phyloP scores from a whole-genome alignment of 2,113 vertebrate species.

The Holacanthus passer region DNA sequence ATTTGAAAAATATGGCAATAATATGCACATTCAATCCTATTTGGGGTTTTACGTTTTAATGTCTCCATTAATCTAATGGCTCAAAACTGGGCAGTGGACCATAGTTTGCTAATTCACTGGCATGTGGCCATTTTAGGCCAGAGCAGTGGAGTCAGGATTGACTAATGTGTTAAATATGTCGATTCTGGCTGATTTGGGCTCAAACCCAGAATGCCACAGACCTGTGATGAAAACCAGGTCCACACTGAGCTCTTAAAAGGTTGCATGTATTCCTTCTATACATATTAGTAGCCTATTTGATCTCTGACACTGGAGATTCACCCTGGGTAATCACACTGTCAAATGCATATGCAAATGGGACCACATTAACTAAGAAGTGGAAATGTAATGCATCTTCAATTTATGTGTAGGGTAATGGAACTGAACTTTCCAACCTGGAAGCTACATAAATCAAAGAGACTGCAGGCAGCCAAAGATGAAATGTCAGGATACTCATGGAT shows the following conservation, averaged over 20 bases:
- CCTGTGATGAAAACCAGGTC: background rate
- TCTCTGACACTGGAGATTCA: background rate
- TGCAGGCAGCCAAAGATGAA: background rate
- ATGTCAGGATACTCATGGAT: conserved; percentile 7
- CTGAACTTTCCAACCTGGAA: background rate
- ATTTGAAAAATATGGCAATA: conserved; percentile 58
- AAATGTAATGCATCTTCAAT: conserved; percentile 13
- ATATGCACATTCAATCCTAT: conserved; percentile 43
- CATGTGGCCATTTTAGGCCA: background rate
- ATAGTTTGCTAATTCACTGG: conserved; percentile 39
- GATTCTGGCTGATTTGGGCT: conserved; percentile 14
- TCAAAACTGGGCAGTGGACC: conserved; percentile 25
- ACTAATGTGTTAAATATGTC: background rate
- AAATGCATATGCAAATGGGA: conserved; percentile 27
- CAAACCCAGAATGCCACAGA: background rate
- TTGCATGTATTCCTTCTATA: background rate
- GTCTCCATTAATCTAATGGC: conserved; percentile 53
- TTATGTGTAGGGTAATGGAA: conserved; percentile 36
- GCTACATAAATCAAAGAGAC: conserved; percentile 14
- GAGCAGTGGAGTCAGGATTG: conserved; percentile 22
- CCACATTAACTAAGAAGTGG: background rate
- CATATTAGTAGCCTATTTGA: background rate
- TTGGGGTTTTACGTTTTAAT: conserved; percentile 2
- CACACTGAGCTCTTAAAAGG: conserved; percentile 1
- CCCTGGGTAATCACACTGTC: conserved; percentile 3